Base-by-base conservation (phyloP, 2,888 invertebrate genomes). In the Alentia gelatinosa region DNA sequence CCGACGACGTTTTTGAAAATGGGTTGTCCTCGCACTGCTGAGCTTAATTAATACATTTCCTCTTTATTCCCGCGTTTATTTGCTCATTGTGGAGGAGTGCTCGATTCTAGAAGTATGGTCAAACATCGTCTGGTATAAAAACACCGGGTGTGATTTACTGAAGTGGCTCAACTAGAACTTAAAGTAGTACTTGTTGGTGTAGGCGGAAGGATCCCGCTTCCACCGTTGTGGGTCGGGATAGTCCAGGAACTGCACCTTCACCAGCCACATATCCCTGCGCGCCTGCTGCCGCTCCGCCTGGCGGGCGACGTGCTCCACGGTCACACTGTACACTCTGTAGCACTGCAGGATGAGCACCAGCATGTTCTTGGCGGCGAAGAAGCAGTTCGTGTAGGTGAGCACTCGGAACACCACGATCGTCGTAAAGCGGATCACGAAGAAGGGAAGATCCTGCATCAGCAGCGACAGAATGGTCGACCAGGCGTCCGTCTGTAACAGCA, bases 351-450 rank as follows among this genome's bases (percentile, higher is more conserved):
- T 96, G 92, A 98, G 98, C 26, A 98, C 98, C 96, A 98, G 96
- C 0, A 97, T 97, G 94, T 98, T 98, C 96, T 98, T 98, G 96
- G 98, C 98, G 0, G 98, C 98, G 96, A 98, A 98, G 96, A 98
- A 98, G 42, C 98, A 98, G 95, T 98, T 98, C 97, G 98, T 98
- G 94, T 98, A 98, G 94, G 98, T 98, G 93, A 98, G 97, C 74
- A 98, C 98, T 93, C 97, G 97, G 96, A 98, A 98, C 94, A 88
- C 90, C 47, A 92, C 33, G 39, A 92, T 91, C 19, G 91, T 79
- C 12, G 75, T 89, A 26, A 90, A 26, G 3, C 92, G 47, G n/a
- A 92, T 86, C n/a, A 92, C 86, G 26, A 91, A 63, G 68, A 91
- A 92, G 1, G 92, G 92, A 0, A 89, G 89, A 84, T 92, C 92